A percentile compares a stretch with the other conserved stretches of the same genome.
Conservation (phyloP, 2,113 vertebrate species). For the Pedionomus torquatus region DNA sequence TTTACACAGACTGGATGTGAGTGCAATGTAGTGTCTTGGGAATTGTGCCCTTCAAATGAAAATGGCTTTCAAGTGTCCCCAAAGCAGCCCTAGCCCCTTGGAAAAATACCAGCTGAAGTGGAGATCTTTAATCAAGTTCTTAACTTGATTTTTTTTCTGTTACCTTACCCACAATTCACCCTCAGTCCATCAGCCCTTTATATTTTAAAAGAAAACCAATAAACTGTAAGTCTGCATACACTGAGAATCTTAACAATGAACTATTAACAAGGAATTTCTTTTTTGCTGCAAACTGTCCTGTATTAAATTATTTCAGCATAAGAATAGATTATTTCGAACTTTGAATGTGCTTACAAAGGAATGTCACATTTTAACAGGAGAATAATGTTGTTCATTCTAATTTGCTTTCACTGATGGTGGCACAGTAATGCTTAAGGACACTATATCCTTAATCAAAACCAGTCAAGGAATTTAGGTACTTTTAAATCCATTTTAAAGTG, state of each 20-base stretch:
- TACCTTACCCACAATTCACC: neutral
- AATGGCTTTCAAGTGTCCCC: neutral
- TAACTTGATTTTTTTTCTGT: neutral
- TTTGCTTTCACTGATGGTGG: neutral
- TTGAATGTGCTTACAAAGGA: neutral
- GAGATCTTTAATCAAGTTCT: neutral
- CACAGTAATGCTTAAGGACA: neutral
- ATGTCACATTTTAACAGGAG: neutral
- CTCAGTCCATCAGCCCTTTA: neutral
- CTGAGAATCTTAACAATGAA: neutral
- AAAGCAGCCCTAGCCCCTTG: neutral
- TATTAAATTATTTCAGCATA: neutral
- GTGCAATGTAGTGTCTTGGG: neutral
- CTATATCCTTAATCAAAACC: neutral
- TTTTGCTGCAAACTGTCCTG: neutral
- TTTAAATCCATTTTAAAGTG: neutral
- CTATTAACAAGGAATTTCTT: neutral
- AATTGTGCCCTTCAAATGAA: constrained; percentile 15
- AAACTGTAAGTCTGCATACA: neutral
- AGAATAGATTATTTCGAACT: neutral
- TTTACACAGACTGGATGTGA: neutral
- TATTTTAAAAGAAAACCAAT: neutral
- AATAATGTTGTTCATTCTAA: neutral
- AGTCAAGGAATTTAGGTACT: neutral
- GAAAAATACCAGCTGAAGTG: neutral